Conservation (phyloP, 2,113 vertebrate species). For the Pteronura brasiliensis region DNA sequence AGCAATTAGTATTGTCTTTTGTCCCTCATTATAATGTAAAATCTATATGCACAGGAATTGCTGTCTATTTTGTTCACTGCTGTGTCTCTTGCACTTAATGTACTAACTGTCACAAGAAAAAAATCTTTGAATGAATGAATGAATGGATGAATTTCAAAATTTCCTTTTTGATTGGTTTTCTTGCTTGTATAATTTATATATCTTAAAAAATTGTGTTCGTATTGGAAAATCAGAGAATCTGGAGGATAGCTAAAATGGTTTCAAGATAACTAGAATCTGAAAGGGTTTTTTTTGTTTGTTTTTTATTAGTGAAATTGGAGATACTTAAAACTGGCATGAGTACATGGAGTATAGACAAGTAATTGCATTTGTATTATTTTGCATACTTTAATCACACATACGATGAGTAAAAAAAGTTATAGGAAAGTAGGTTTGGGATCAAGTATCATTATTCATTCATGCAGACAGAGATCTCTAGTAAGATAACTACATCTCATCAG, state of each 20-base stretch:
- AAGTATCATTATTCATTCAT: neutral
- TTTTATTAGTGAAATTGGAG: neutral
- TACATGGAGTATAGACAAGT: neutral
- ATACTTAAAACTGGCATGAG: neutral
- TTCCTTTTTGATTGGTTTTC: neutral
- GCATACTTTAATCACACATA: neutral
- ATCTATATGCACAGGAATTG: neutral
- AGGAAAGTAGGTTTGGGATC: neutral
- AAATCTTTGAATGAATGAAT: neutral
- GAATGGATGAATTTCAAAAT: neutral
- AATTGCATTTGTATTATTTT: neutral
- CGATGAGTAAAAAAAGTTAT: neutral
- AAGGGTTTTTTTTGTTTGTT: neutral
- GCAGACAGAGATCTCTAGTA: neutral
- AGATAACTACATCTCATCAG: neutral
- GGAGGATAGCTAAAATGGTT: neutral
- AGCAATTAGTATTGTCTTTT: neutral
- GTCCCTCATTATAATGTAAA: neutral
- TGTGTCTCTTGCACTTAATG: neutral
- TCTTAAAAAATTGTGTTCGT: neutral
- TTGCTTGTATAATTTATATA: neutral
- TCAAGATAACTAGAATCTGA: neutral
- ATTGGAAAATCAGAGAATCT: neutral
- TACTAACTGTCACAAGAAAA: neutral
- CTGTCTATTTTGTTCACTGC: neutral